These are phyloP conservation scores for Petrocephalus zakoni DNA, from an alignment of 2,113 vertebrate species.

Conservation along the genomic window DNA sequence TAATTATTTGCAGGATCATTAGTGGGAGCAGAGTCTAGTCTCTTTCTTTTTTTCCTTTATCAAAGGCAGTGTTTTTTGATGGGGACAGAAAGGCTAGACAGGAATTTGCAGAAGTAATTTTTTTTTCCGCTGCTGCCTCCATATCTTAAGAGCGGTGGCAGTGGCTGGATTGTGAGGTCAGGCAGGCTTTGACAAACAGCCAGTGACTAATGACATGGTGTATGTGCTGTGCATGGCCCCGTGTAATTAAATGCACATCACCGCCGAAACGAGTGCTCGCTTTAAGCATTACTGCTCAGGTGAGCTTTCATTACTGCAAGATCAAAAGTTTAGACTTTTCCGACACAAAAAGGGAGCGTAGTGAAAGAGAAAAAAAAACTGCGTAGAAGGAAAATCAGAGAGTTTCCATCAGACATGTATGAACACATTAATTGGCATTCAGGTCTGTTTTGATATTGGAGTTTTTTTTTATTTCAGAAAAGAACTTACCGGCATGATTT, in stretches of 20 bases:
- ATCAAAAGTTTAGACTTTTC: slow-evolving; percentile 4
- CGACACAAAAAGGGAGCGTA: background rate
- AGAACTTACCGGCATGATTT: background rate
- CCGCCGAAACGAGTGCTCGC: background rate
- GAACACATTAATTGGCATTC: background rate
- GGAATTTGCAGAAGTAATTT: background rate
- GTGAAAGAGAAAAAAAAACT: background rate
- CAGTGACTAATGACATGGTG: background rate
- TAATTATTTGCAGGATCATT: slow-evolving; percentile 4
- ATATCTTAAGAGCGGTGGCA: background rate
- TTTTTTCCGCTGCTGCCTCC: background rate
- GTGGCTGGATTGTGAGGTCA: slow-evolving; percentile 10
- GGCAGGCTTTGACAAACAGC: background rate
- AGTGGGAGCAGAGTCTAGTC: background rate
- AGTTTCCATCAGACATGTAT: background rate
- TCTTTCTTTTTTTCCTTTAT: background rate
- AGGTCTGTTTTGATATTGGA: background rate
- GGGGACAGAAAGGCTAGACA: background rate
- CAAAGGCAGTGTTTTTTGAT: slow-evolving; percentile 8
- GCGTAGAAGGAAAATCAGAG: background rate
- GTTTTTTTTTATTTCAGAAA: background rate
- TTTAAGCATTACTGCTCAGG: background rate
- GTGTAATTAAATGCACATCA: slow-evolving; percentile 7
- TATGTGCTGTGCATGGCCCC: background rate
- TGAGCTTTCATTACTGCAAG: background rate